Evolutionary conservation across 2,113 vertebrate species (phyloP).

Genomic region (Malurus alboscapulatus): DNA sequence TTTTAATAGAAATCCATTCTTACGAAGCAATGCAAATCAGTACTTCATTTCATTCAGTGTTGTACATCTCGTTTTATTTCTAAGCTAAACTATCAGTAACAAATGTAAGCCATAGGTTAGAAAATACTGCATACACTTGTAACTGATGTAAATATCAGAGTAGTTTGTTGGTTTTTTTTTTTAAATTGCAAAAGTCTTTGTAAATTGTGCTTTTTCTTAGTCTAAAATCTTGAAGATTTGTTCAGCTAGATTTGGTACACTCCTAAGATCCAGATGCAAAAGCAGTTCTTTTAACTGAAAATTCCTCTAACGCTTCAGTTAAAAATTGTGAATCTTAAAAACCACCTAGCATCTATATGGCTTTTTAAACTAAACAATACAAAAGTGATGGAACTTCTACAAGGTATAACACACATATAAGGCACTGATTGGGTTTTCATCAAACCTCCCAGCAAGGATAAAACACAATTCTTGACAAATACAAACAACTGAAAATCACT

Average conservation of each 20-base stretch:
- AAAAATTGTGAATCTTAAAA: not conserved
- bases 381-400: not conserved
- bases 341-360: not conserved
- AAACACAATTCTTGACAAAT: not conserved
- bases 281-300: not conserved
- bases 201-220: not conserved
- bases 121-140: not conserved
- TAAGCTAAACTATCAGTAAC: not conserved
- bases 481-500: not conserved
- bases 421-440: not conserved
- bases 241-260: not conserved
- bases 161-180: not conserved
- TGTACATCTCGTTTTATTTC: not conserved
- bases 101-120: not conserved
- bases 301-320: not conserved
- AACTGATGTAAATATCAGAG: not conserved
- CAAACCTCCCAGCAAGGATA: not conserved
- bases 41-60: not conserved
- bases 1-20: not conserved
- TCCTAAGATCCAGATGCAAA: not conserved
- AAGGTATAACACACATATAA: not conserved
- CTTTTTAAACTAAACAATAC: not conserved
- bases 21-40: not conserved
- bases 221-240: not conserved
- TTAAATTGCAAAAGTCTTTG: not conserved